Percentiles rank a stretch among this genome's conserved stretches.
Evolutionary conservation across 2,113 vertebrate species (phyloP).

Genomic region (Leptosomus discolor): DNA sequence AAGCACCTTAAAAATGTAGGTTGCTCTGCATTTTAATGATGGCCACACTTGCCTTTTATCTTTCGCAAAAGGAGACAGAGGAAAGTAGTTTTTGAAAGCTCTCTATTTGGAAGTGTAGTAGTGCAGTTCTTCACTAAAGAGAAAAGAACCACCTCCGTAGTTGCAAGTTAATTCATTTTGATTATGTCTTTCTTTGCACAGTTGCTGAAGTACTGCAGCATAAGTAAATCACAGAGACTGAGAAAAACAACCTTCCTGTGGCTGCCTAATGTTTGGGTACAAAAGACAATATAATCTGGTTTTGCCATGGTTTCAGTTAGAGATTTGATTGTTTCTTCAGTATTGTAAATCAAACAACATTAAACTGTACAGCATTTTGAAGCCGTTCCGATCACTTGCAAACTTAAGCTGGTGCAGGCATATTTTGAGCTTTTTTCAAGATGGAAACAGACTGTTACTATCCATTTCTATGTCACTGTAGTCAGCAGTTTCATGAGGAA

Average conservation of each 20-base stretch:
- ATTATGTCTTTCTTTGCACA: constrained; percentile 14
- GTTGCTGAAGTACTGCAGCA: constrained; percentile 11
- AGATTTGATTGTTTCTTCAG: constrained; percentile 23
- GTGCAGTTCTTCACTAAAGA: not conserved
- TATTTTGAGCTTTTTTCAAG: not conserved
- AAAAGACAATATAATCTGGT: constrained; percentile 33
- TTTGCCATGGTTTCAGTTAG: constrained; percentile 35
- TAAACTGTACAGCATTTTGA: constrained; percentile 14
- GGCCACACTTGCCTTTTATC: not conserved
- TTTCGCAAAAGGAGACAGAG: not conserved
- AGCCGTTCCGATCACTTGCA: not conserved
- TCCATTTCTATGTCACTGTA: not conserved
- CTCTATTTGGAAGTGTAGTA: not conserved
- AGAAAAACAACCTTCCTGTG: not conserved
- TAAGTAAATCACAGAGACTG: not conserved
- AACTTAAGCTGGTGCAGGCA: not conserved
- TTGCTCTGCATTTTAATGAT: not conserved
- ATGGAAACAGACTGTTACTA: not conserved
- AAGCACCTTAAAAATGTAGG: not conserved
- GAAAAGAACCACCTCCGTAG: not conserved
- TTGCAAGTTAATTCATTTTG: not conserved
- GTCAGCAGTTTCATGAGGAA: not conserved
- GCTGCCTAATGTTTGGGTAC: constrained; percentile 6
- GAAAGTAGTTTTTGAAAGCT: not conserved
- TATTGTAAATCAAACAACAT: constrained; percentile 10